phyloP scores from a whole-genome alignment of 1,140 invertebrate species.

The Habropoda laboriosa region DNA sequence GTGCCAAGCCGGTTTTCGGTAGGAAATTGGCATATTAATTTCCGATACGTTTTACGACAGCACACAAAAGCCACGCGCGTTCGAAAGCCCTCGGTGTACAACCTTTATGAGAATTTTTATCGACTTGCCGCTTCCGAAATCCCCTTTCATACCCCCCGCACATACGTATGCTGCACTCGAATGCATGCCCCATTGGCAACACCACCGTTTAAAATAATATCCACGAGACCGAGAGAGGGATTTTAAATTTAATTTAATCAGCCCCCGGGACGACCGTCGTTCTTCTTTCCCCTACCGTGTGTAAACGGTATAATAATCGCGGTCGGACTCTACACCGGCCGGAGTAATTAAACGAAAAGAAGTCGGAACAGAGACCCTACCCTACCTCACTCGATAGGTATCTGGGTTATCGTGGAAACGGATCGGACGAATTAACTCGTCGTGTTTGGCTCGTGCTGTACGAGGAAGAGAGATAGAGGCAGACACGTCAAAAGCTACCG shows the following conservation, averaged over 20 bases:
- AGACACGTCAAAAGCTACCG: constrained; percentile 48
- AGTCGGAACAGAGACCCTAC: too few relatives aligned
- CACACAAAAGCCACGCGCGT: constrained; percentile 33
- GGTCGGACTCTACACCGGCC: not conserved
- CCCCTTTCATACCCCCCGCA: constrained; percentile 1
- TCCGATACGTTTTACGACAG: constrained; percentile 42
- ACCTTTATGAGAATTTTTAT: constrained; percentile 40
- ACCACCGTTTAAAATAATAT: constrained; percentile 37
- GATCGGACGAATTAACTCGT: constrained; percentile 44
- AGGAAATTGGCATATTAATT: constrained; percentile 51
- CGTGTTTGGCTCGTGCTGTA: too few relatives aligned
- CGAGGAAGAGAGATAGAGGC: too few relatives aligned
- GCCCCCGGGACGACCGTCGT: not conserved
- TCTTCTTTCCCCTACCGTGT: not conserved
- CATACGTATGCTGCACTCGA: not conserved
- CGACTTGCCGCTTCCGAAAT: constrained; percentile 27
- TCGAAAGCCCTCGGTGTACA: not conserved
- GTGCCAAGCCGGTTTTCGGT: constrained; percentile 39
- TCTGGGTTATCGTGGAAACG: constrained; percentile 31
- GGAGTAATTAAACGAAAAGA: constrained; percentile 18
- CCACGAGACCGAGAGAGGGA: constrained; percentile 11
- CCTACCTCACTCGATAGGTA: not conserved
- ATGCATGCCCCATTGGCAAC: constrained; percentile 1
- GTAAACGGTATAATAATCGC: constrained; percentile 40
- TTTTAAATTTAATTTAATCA: constrained; percentile 45